These are phyloP conservation scores for Aleiodes sp. DNA, from an alignment of 1,140 invertebrate species.

Conservation along the genomic window DNA sequence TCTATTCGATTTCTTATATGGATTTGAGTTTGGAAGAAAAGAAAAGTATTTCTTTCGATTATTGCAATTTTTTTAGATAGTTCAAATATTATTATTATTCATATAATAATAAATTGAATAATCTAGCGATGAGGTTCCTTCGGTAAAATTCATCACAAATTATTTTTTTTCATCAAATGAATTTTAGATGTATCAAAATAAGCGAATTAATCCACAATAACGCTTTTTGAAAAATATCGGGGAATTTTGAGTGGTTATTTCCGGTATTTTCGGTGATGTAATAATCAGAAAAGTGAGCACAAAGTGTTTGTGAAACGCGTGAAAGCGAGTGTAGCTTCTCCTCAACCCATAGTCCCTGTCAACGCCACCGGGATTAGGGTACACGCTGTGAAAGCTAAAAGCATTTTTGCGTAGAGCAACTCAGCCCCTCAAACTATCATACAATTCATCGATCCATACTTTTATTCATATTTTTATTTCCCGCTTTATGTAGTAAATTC, in stretches of 20 bases:
- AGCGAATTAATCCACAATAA: too few species aligned
- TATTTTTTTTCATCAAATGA: too few species aligned
- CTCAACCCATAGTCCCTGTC: conserved; percentile 20
- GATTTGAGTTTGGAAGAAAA: neutral
- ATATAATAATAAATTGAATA: too few species aligned
- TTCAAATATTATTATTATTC: too few species aligned
- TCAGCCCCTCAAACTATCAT: conserved; percentile 52
- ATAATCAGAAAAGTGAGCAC: neutral
- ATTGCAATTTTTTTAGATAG: too few species aligned
- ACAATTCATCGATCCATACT: conserved; percentile 53
- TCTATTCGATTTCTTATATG: neutral
- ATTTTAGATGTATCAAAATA: too few species aligned
- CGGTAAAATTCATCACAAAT: too few species aligned
- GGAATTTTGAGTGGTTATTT: neutral
- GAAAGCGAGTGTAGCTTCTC: conserved; percentile 4
- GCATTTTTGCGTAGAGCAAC: conserved; percentile 65
- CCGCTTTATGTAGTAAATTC: too few species aligned
- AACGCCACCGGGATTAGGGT: conserved; percentile 30
- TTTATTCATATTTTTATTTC: conserved; percentile 56
- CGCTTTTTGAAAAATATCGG: neutral
- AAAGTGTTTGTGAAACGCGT: neutral
- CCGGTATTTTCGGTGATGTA: neutral
- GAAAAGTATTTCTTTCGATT: neutral
- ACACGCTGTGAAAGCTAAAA: conserved; percentile 61
- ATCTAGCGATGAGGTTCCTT: too few species aligned